Base-by-base conservation (phyloP, 2,888 invertebrate genomes). In the Caenorhabditis virilis region DNA sequence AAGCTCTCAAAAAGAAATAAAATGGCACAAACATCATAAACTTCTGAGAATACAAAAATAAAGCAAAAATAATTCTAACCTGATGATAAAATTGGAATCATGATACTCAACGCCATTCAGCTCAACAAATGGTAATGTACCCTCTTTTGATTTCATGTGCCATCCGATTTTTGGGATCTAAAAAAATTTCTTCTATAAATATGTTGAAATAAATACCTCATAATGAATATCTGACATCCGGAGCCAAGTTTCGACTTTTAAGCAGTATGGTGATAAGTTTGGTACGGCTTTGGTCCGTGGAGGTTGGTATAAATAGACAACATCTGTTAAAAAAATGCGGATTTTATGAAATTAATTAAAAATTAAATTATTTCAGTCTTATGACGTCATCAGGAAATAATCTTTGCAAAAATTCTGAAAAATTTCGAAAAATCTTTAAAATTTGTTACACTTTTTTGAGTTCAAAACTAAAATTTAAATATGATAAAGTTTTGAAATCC, bases 161-260 rank as follows among this genome's bases (percentile, higher is more conserved):
- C 64, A 16, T 16, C 35, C 18, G 46, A 51, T 50, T 36, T 33
- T 26, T 9, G 56, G 60, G 16, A 64, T 47, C 54, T 66, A 42
- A 16, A n/a, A n/a, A n/a, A 57, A 48, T 54, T 18, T 6, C 9
- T 26, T 20, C n/a, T 38, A 38, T 11, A 38, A 16, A 38, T 38
- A 42, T 18, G 5, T 20, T 16, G 16, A 22, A 45, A 26, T 18
- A 20, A 50, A 48, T 35, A 93, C 93, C 91, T 93, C 93, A 86
- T 93, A 94, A 87, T 91, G 92, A 85, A 93, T 88, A 84, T 90
- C 92, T 82, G 91, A 90, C 83, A 93, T 89, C 84, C 93, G 89
- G 76, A 94, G 88, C 93, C 93, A 93, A 84, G 93, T 92, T 88
- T 94, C 94, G 80, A 93, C 91, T 89, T 94, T 94, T 85, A 94